Conservation (phyloP, 2,113 vertebrate genomes). For the Sporophila hypoxantha region DNA sequence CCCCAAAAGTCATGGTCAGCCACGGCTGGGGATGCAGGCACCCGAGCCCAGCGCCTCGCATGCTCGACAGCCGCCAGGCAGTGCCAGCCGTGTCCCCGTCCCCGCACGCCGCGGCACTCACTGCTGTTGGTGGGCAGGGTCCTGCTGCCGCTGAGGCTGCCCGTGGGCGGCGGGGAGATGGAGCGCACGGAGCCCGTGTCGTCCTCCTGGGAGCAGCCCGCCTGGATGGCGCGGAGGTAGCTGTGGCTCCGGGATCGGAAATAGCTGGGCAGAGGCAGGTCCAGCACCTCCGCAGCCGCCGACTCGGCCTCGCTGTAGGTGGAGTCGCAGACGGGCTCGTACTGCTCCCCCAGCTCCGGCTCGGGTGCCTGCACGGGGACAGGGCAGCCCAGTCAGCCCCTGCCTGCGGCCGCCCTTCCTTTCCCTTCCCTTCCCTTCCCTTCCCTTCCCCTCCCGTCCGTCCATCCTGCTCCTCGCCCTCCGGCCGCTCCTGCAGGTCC, state of each 20-base stretch:
- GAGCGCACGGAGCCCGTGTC: conserved; percentile 90
- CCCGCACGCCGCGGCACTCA: conserved; percentile 65
- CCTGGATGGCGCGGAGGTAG: conserved; percentile 98
- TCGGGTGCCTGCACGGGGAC: conserved; percentile 77
- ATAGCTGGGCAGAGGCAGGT: conserved; percentile 90
- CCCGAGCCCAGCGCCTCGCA: fast-evolving
- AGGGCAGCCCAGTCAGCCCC: conserved; percentile 3
- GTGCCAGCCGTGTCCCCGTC: background rate
- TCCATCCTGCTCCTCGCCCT: background rate
- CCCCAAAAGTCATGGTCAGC: background rate
- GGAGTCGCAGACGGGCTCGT: conserved; percentile 85
- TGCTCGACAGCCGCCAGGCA: fast-evolving
- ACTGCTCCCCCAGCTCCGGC: conserved; percentile 84
- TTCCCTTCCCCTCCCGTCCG: background rate
- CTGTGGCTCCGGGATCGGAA: conserved; percentile 98
- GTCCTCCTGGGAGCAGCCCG: conserved; percentile 95
- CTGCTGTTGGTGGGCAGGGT: conserved; percentile 91
- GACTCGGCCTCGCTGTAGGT: conserved; percentile 89
- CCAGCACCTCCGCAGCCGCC: conserved; percentile 80
- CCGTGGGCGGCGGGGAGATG: conserved; percentile 84
- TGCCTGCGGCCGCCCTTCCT: background rate
- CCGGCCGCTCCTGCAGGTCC: background rate
- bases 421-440: background rate
- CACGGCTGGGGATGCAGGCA: background rate
- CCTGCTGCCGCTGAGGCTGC: conserved; percentile 82